Conservation (phyloP, 1,140 invertebrate genomes). For the Dolichoris vasculosae region DNA sequence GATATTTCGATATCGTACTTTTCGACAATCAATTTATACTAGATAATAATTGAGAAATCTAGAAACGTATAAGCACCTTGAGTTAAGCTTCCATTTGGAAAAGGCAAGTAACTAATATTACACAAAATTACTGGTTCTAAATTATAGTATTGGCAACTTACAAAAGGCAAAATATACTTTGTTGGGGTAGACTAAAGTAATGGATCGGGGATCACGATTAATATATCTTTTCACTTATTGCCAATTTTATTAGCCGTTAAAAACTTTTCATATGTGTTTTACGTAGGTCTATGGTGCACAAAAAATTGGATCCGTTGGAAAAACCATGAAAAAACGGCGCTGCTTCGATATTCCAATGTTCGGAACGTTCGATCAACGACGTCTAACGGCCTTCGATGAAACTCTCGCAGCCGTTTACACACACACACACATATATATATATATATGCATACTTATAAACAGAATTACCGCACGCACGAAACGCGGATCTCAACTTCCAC, state of each 20-base stretch:
- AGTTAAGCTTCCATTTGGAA: not conserved
- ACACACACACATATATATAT: too few relatives aligned
- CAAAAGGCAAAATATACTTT: not conserved
- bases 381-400: not conserved
- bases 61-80: not conserved
- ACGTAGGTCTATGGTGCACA: not conserved
- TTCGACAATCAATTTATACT: not conserved
- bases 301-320: not conserved
- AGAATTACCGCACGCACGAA: not conserved
- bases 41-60: not conserved
- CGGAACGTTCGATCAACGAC: not conserved
- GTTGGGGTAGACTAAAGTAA: not conserved
- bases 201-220: not conserved
- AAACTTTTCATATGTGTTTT: not conserved
- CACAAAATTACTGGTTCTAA: not conserved
- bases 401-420: too few relatives aligned
- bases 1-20: not conserved
- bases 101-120: not conserved
- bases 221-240: not conserved
- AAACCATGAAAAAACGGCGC: not conserved
- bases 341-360: not conserved
- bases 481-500: not conserved
- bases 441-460: not conserved
- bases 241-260: not conserved
- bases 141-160: not conserved